Conservation (phyloP, 2,797 vertebrate genomes). For the Clarias pachynema region DNA sequence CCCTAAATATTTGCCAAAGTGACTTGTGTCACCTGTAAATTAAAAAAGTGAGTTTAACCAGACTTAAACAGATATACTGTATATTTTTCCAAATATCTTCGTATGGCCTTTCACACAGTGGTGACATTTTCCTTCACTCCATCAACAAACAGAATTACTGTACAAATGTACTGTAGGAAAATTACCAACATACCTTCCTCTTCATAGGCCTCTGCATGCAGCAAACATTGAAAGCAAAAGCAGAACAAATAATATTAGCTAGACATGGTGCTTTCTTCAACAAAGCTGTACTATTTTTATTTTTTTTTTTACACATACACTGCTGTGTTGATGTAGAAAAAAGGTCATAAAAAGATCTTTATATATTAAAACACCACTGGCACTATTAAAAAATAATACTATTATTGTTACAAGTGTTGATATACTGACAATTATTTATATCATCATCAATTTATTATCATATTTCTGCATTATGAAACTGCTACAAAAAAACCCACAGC, state of each 20-base stretch:
- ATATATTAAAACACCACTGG: not conserved
- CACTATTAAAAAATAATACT: not conserved
- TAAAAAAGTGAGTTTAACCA: not conserved
- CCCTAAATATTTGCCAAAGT: not conserved
- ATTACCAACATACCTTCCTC: conserved; percentile 78
- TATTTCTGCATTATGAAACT: not conserved
- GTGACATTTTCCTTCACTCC: not conserved
- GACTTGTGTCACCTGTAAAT: not conserved
- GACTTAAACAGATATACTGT: not conserved
- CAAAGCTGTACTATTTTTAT: not conserved
- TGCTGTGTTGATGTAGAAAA: not conserved
- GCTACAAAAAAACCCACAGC: not conserved
- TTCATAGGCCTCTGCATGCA: conserved; percentile 82
- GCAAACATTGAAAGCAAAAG: conserved; percentile 79
- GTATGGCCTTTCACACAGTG: not conserved
- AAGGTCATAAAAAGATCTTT: not conserved
- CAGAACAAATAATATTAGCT: conserved; percentile 77
- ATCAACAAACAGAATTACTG: not conserved
- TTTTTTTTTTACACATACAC: not conserved
- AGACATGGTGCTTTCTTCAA: not conserved
- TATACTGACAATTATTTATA: not conserved
- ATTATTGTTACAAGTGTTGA: not conserved
- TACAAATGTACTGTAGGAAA: not conserved
- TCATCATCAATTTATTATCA: not conserved
- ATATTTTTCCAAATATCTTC: not conserved